Base-by-base conservation (phyloP, 2,113 vertebrate species). In the Gallinago undulata region DNA sequence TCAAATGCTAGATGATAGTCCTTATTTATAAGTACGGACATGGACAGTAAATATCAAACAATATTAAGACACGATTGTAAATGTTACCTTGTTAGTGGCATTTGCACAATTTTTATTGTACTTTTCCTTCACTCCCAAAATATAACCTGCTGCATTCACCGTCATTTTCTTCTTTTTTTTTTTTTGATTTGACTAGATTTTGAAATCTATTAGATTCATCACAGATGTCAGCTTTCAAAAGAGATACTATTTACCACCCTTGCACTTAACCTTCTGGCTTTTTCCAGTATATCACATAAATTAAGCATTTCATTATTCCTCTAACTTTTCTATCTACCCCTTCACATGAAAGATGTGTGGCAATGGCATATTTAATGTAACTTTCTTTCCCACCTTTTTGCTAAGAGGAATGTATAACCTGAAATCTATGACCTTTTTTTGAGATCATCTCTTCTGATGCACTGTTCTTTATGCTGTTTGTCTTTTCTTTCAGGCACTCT, bases 81-180 rank as follows among this genome's bases (percentile, higher is more conserved):
- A 95, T 93, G 80, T 94, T 95, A 96, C 31, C 57, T 94, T 89
- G 89, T 96, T 87, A 96, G 80, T 96, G 91, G 89, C 94, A 97
- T 94, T 96, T 94, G 87, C 81, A 94, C 89, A 79, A 93, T 95
- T 94, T 97, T 96, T 96, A 95, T 95, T 95, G 50, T 84, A 92
- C 45, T 81, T 92, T 62, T 80, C 12, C 57, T 77, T 85, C 2
- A 2, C n/a, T 93, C 77, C 74, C 47, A 76, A 92, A 93, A 84
- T 82, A 93, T 87, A 79, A 67, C 89, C 50, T 73, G 28, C 68
- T 19, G 15, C 41, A 66, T 82, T 94, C 63, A 69, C 39, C 35
- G 57, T 78, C 56, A 80, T 56, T 91, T 10, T 18, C 19, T 90
- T 27, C 22, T 72, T 43, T 55, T 62, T 43, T 72, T 48, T 59